Percentiles rank a stretch among this genome's conserved stretches.
phyloP scores from a whole-genome alignment of 2,797 vertebrate genomes.

The Periophthalmus magnuspinnatus region DNA sequence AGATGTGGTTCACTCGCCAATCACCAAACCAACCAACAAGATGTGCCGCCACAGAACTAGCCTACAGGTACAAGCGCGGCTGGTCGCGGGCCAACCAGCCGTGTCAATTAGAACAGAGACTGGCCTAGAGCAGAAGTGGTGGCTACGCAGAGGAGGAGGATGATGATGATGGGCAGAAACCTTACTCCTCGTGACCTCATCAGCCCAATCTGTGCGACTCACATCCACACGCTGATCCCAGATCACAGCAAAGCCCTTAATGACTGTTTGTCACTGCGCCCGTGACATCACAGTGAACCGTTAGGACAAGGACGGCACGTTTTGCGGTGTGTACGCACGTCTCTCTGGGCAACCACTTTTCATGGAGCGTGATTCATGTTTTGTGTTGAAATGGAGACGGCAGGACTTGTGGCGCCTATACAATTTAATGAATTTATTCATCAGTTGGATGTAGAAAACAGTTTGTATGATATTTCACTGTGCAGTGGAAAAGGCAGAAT shows the following conservation, averaged over 20 bases:
- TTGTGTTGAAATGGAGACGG: constrained; percentile 27
- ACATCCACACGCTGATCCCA: constrained; percentile 68
- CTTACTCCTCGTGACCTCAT: constrained; percentile 72
- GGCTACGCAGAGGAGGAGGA: constrained; percentile 15
- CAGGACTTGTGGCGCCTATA: constrained; percentile 9
- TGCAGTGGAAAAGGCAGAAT: constrained; percentile 42
- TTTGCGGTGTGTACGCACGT: constrained; percentile 49
- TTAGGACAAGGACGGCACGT: constrained; percentile 57
- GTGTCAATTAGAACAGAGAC: constrained; percentile 22
- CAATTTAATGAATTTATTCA: constrained; percentile 22
- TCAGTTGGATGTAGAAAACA: constrained; percentile 31
- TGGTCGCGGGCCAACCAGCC: constrained; percentile 15
- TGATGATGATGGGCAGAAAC: constrained; percentile 51
- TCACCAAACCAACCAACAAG: constrained; percentile 29
- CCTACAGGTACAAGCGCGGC: not conserved
- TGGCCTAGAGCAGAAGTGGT: constrained; percentile 1
- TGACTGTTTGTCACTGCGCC: constrained; percentile 74
- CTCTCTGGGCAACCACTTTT: constrained; percentile 32
- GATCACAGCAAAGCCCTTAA: constrained; percentile 78
- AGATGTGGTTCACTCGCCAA: constrained; percentile 34
- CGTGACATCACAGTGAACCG: constrained; percentile 72
- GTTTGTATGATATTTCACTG: constrained; percentile 52
- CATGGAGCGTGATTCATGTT: constrained; percentile 20
- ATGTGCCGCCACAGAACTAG: constrained; percentile 12
- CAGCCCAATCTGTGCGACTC: constrained; percentile 54